Evolutionary conservation across 1,140 invertebrate species (phyloP), one percentile per base, ranked within the genome.

Genomic region (Diachasmimorpha longicaudata): DNA sequence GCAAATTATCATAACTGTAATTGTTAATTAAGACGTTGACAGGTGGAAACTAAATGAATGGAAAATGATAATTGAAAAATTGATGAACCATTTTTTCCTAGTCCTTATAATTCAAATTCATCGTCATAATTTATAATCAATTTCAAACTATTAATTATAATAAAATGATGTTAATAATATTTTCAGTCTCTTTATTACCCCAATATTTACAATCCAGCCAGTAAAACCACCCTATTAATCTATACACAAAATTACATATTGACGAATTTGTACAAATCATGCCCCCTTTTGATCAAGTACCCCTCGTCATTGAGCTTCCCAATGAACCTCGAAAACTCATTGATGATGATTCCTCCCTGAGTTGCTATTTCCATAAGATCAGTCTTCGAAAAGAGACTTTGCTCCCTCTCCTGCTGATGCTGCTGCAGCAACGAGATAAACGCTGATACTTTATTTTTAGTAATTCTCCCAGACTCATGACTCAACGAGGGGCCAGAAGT

Each of bases 291-390:
- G 76, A 98, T 89, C 69, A 98, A 89, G 89, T 94, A 94, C 36
- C 96, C 96, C 87, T 96, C 93, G 80, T 94, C 91, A 83, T 98
- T 97, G 74, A 98, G 90, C 67, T 92, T 92, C 63, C 92, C 91
- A 46, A 98, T 90, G 63, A 97, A 91, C 79, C 91, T 84, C 68
- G 89, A 86, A 84, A 95, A 91, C 79, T 91, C 89, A 11, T 90
- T 86, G 14, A 92, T 90, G 0, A 91, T 79, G 72, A 96, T 90
- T 14, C 93, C 92, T 10, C 90, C 88, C n/a, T 93, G 90, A 52
- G 91, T 86, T 4, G 92, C 92, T 4, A 95, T 89, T 77, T 93
- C 90, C 79, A 92, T 93, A 82, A 98, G 92, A 86, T 97, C 95
- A 31, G 93, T 91, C 55, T 92, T 89, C 6, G 93, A 92, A 84